Evolutionary conservation across 2,888 invertebrate genomes (phyloP), one percentile per base, ranked within the genome.

Genomic region (Holacanthella duospinosa): DNA sequence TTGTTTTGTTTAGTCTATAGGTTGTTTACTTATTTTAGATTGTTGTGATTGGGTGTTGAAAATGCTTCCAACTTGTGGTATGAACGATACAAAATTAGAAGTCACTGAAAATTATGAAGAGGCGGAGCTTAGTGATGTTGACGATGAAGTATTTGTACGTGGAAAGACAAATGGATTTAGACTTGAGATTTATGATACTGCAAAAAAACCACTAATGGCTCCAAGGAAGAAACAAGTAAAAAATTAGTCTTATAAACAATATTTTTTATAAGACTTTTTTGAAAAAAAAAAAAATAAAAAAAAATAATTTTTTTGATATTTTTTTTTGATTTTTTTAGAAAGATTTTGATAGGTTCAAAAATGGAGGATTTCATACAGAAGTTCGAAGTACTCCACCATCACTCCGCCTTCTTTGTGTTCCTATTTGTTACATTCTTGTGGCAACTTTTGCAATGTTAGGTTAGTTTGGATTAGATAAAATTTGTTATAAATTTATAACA

Each of bases 91-190:
- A 73, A 81, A 83, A 70, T 79, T 84, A 60, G 83, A 84, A 71
- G 82, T 86, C 55, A 79, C 83, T 67, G 86, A 87, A 75, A 85
- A 84, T 43, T 70, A 74, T 44, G 73, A 74, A 73, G 86, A 86
- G 71, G 77, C 78, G 55, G 87, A 87, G 68, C 82, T 84, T 68
- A 79, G 86, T 71, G 86, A 86, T 76, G 84, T 87, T 19, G 87
- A 87, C 73, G 87, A 87, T 75, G 87, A 87, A 76, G 87, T 87
- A 24, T 87, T 87, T 75, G 86, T 87, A 70, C 80, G 86, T 66
- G 85, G 86, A 24, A 70, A 68, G 0, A 83, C 83, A 75, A 83
- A 82, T 71, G 83, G 85, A 56, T 80, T 78, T 70, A 85, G 83
- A 77, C 77, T 83, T 63, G 82, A 81, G 62, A 85, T 86, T 73